Evolutionary conservation across 2,113 vertebrate species (phyloP).

Genomic region (Cheilinus undulatus): DNA sequence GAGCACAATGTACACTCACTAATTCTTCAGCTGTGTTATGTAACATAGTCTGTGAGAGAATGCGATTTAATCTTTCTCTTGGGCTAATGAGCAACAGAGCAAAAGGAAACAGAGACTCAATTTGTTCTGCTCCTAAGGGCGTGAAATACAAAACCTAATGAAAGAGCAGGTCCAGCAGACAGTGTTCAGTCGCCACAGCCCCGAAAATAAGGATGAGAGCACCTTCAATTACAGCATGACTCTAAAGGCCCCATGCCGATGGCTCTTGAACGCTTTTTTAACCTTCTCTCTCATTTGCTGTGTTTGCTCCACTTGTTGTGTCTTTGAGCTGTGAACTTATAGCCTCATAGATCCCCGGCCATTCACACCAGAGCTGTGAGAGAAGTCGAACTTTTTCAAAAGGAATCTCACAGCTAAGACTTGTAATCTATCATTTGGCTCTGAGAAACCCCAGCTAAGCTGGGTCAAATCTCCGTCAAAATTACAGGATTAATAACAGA

Average conservation of each 20-base stretch:
- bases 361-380: slow-evolving; percentile 22
- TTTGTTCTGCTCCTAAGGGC: slow-evolving; percentile 75
- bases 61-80: slow-evolving; percentile 66
- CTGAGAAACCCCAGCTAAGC: slow-evolving; percentile 35
- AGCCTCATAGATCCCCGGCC: not conserved
- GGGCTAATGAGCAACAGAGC: slow-evolving; percentile 70
- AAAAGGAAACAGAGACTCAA: slow-evolving; percentile 72
- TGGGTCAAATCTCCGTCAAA: slow-evolving; percentile 45
- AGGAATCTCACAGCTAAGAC: slow-evolving; percentile 39
- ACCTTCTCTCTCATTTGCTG: slow-evolving; percentile 40
- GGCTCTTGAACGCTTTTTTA: slow-evolving; percentile 46
- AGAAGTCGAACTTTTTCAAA: slow-evolving; percentile 12
- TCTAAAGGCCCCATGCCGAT: slow-evolving; percentile 25
- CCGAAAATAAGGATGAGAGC: slow-evolving; percentile 50
- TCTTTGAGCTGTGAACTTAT: slow-evolving; percentile 33
- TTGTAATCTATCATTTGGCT: slow-evolving; percentile 59
- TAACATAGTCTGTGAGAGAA: slow-evolving; percentile 53
- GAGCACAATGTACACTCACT: slow-evolving; percentile 32
- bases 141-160: slow-evolving; percentile 76
- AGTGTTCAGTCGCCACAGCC: slow-evolving; percentile 51
- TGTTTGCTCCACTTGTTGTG: slow-evolving; percentile 39
- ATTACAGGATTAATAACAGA: slow-evolving; percentile 60
- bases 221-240: slow-evolving; percentile 64
- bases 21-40: slow-evolving; percentile 48
- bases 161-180: slow-evolving; percentile 67